Conservation (phyloP, 1,140 invertebrate genomes). For the Neodiprion pinetum region DNA sequence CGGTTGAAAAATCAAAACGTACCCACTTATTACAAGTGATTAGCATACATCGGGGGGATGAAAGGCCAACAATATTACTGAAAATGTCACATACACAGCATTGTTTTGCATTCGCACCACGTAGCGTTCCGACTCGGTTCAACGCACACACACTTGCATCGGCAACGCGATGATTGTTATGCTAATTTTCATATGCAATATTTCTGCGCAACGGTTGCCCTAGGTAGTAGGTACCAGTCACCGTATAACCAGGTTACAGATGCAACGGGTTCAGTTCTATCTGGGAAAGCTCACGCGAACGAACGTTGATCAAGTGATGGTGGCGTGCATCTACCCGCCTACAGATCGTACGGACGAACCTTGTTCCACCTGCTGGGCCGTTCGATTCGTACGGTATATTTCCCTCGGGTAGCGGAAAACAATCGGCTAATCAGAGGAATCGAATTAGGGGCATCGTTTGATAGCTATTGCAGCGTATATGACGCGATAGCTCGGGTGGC, state of each 20-base stretch:
- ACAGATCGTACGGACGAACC: too few species aligned
- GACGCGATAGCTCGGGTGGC: too few species aligned
- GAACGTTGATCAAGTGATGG: too few species aligned
- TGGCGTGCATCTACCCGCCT: too few species aligned
- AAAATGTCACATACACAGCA: not conserved
- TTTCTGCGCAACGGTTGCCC: not conserved
- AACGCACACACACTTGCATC: not conserved
- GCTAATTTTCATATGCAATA: not conserved
- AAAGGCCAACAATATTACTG: not conserved
- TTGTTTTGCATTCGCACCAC: not conserved
- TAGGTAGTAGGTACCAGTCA: not conserved
- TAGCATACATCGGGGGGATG: not conserved
- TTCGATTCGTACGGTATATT: not conserved
- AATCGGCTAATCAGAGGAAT: constrained; percentile 1
- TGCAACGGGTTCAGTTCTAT: not conserved
- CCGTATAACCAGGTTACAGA: not conserved
- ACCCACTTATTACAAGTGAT: not conserved
- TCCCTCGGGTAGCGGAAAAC: constrained; percentile 6
- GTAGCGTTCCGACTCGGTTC: not conserved
- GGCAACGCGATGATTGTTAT: not conserved
- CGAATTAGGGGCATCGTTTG: not conserved
- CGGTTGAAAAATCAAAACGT: not conserved
- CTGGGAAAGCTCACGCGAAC: too few species aligned
- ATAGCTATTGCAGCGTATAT: not conserved
- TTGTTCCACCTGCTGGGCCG: not conserved